Evolutionary conservation across 1,140 invertebrate species (phyloP).

Genomic region (Drosophila lowei): DNA sequence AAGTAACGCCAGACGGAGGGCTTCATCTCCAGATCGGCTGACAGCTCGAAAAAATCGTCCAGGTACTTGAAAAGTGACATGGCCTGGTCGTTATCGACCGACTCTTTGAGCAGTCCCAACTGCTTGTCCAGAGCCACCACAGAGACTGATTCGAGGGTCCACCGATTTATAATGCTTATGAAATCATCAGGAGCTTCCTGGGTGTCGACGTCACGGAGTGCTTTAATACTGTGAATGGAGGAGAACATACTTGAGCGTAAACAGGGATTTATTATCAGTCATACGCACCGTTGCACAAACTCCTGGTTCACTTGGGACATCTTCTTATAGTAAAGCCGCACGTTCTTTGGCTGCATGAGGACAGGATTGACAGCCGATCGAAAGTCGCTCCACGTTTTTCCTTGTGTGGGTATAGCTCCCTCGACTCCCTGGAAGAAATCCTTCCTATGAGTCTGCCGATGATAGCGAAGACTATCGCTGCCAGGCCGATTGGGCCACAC

Average conservation of each 20-base stretch:
- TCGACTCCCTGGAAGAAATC: slow-evolving; percentile 64
- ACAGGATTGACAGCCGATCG: slow-evolving; percentile 83
- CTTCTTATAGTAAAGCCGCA: slow-evolving; percentile 82
- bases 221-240: slow-evolving; percentile 81
- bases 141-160: slow-evolving; percentile 89
- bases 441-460: slow-evolving; percentile 52
- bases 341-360: slow-evolving; percentile 84
- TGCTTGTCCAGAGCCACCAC: slow-evolving; percentile 88
- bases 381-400: slow-evolving; percentile 65
- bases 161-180: slow-evolving; percentile 87
- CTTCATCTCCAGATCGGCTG: slow-evolving; percentile 86
- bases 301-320: slow-evolving; percentile 83
- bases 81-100: slow-evolving; percentile 83
- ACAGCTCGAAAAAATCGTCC: slow-evolving; percentile 86
- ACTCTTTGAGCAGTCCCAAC: slow-evolving; percentile 84
- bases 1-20: slow-evolving; percentile 87
- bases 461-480: slow-evolving; percentile 54
- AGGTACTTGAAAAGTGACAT: slow-evolving; percentile 86
- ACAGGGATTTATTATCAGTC: slow-evolving; percentile 60
- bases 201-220: slow-evolving; percentile 83
- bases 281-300: slow-evolving; percentile 58
- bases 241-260: not conserved
- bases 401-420: slow-evolving; percentile 63
- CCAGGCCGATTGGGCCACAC: slow-evolving; percentile 70
- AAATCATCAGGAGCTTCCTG: slow-evolving; percentile 85